phyloP scores from a whole-genome alignment of 2,888 invertebrate genomes.

The Lottia gigantea region DNA sequence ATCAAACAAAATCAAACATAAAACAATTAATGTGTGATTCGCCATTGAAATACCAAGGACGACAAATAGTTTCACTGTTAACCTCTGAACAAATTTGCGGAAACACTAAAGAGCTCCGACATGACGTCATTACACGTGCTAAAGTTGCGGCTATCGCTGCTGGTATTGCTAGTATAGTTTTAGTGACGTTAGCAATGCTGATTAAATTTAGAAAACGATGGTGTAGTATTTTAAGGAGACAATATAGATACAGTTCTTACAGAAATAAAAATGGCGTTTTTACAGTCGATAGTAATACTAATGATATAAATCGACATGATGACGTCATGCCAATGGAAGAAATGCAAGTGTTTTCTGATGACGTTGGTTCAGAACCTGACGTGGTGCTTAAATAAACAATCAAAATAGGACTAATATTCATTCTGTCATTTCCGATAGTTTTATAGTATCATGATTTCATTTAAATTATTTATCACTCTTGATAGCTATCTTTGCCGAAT shows the following conservation, averaged over 20 bases:
- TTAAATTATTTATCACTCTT: too few relatives aligned
- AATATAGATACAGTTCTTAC: constrained; percentile 24
- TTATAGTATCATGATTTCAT: too few relatives aligned
- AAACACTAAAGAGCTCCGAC: neutral
- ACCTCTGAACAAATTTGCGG: constrained; percentile 12
- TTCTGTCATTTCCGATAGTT: too few relatives aligned
- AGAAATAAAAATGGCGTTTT: constrained; percentile 15
- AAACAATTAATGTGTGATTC: constrained; percentile 16
- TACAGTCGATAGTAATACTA: constrained; percentile 2
- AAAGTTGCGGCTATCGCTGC: constrained; percentile 21
- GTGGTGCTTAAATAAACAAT: too few relatives aligned
- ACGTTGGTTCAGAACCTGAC: too few relatives aligned
- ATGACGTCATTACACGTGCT: constrained; percentile 12
- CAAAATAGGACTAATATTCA: too few relatives aligned
- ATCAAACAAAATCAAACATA: neutral
- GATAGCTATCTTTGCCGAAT: too few relatives aligned
- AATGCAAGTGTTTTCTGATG: too few relatives aligned
- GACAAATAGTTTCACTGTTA: constrained; percentile 12
- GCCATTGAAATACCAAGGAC: constrained; percentile 4
- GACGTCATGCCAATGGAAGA: too few relatives aligned
- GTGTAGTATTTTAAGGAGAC: constrained; percentile 17
- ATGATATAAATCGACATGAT: neutral
- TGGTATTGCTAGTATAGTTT: constrained; percentile 16
- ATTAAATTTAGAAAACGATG: constrained; percentile 21
- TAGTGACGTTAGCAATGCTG: constrained; percentile 16